Percentiles rank a stretch among this genome's conserved stretches.
Evolutionary conservation across 1,140 invertebrate species (phyloP).

Genomic region (Eufriesea mexicana): DNA sequence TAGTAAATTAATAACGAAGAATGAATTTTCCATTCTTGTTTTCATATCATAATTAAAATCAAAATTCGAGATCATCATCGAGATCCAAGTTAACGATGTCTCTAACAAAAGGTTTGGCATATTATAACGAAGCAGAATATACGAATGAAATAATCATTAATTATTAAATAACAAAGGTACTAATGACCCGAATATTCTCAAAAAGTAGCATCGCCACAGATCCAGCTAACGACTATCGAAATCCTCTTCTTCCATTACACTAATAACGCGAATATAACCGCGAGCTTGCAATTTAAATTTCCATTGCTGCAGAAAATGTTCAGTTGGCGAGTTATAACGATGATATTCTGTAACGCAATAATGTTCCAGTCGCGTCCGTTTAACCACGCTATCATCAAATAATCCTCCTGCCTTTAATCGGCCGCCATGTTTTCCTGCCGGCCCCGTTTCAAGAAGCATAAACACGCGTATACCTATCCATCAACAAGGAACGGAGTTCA

Average conservation of each 20-base stretch:
- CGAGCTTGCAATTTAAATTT: background rate
- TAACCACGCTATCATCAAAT: background rate
- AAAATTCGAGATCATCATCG: no score
- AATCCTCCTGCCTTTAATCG: background rate
- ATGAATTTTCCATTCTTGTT: no score
- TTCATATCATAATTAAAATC: no score
- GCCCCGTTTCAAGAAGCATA: conserved; percentile 9
- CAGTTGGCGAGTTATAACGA: background rate
- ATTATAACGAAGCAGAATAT: no score
- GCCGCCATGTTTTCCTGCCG: background rate
- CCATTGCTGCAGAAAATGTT: background rate
- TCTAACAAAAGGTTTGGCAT: no score
- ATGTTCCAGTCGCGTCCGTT: background rate
- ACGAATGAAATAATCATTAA: no score
- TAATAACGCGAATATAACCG: background rate
- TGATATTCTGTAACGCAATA: background rate
- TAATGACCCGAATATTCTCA: background rate
- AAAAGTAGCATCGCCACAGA: background rate
- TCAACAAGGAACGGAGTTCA: background rate
- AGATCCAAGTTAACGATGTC: no score
- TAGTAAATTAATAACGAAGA: no score
- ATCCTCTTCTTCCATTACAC: background rate
- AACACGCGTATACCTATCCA: background rate
- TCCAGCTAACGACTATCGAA: background rate
- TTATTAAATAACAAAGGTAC: no score